Base-by-base conservation (phyloP, 2,113 vertebrate species). In the Tenebrosternarchus preto region DNA sequence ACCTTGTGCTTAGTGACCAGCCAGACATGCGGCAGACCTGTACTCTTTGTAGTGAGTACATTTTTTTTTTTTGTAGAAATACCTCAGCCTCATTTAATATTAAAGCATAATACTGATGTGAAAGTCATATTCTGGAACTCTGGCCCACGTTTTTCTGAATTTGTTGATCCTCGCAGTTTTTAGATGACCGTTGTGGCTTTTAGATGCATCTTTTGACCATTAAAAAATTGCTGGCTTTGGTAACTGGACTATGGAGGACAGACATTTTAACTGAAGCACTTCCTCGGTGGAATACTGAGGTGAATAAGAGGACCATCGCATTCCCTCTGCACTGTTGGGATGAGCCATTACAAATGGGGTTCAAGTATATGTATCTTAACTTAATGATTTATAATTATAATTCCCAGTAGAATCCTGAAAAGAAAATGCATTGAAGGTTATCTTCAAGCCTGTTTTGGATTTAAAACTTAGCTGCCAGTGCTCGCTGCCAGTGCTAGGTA, bases 21-120 rank as follows among this genome's bases (percentile, higher is more conserved):
- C 63, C 27, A 66, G 63, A 66, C 39, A 66, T 33, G 43, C 6
- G 43, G 12, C 25, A 22, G 50, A 33, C 53, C 31, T 60, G 9
- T 29, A 31, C 66, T 75, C 43, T 68, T 68, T 36, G n/a, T 57
- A 56, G 63, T 12, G 1, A 24, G 33, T n/a, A 4, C 43, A 3
- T 55, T n/a, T 61, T 46, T 70, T 63, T 53, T 68, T 60, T 75
- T 70, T 70, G 15, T 70, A 78, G 76, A 43, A 70, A 70, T 78
- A 78, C 33, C 55, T 78, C 76, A 60, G 55, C 76, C 43, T 31
- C 33, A 15, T 78, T 69, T 60, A 24, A 27, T 27, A 59, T 56
- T 29, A 46, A 59, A 70, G 0, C 7, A 22, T 39, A 57, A 29
- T 59, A 59, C 64, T 69, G 50, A 57, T 66, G 63, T 66, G 29